Evolutionary conservation across 2,113 vertebrate genomes (phyloP).

Genomic region (Petroica traversi): DNA sequence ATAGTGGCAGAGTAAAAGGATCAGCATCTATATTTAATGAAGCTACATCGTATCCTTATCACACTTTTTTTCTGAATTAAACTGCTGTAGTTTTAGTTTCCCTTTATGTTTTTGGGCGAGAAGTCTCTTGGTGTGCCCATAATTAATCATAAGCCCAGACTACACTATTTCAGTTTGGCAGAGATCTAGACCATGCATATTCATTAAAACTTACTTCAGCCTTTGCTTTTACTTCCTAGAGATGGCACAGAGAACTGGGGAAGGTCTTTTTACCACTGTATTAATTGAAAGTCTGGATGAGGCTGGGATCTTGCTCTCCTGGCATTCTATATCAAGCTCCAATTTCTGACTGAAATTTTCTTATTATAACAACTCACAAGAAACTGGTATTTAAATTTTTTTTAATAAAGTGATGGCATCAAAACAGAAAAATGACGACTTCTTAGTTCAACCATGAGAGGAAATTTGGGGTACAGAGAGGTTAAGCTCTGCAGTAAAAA

Average conservation of each 20-base stretch:
- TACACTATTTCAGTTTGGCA: not conserved
- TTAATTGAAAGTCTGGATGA: not conserved
- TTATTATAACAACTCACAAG: not conserved
- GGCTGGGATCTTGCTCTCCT: not conserved
- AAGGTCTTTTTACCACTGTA: not conserved
- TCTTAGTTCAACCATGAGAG: not conserved
- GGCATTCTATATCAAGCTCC: not conserved
- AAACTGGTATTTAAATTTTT: not conserved
- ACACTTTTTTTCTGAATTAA: not conserved
- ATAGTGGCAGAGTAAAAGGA: not conserved
- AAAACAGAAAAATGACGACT: not conserved
- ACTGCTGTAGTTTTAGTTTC: not conserved
- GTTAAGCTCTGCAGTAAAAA: not conserved
- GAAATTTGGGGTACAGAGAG: not conserved
- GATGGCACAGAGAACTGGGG: not conserved
- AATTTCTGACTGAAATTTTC: not conserved
- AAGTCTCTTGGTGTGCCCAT: not conserved
- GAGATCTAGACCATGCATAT: not conserved
- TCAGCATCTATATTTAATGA: not conserved
- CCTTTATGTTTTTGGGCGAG: accelerated
- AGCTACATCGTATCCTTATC: not conserved
- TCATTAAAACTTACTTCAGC: constrained; percentile 2
- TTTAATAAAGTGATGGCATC: not conserved
- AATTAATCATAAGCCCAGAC: not conserved
- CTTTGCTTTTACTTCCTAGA: not conserved